Base-by-base conservation (phyloP, 2,797 vertebrate species). In the Poecilia picta region DNA sequence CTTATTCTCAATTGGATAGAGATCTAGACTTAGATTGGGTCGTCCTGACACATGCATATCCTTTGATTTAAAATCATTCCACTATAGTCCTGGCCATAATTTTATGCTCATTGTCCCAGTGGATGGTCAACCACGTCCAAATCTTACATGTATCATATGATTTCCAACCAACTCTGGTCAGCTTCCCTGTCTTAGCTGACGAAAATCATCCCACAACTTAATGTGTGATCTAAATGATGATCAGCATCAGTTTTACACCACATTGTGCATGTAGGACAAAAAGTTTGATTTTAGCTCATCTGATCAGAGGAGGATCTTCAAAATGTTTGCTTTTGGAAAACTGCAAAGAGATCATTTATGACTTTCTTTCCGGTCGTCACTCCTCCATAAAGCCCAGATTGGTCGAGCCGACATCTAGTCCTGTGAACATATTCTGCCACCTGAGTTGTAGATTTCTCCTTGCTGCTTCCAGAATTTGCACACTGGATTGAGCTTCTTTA, bases 261-360 rank as follows among this genome's bases (percentile, higher is more conserved):
- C 18, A 4, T 41, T 68, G 5, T 41, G 64, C 64, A 68, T 23
- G 12, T 68, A 41, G 36, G 36, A 3, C 36, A 41, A 68, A 23
- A 36, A 23, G 33, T 23, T 66, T 1, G 1, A 3, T 23, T 11
- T 41, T 39, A 8, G 8, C 1, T 12, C 4, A 0, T 11, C 20
- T 68, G 64, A 41, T 39, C 64, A 39, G 64, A 68, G 8, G 18
- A 45, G 4, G 18, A 12, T 68, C 36, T 68, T 23, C 62, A 33
- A 23, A 16, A 39, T 41, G 39, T 43, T 41, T 68, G 18, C 4
- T 70, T n/a, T 70, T n/a, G 23, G 4, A 18, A 43, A 70, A 70
- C 23, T n/a, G 23, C 39, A 70, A 16, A 70, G 23, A 28, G 23
- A n/a, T 25, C 1, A 2, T 70, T n/a, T 43, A 43, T 70, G 23